phyloP scores from a whole-genome alignment of 2,113 vertebrate genomes.

The Trematocara marginatum region DNA sequence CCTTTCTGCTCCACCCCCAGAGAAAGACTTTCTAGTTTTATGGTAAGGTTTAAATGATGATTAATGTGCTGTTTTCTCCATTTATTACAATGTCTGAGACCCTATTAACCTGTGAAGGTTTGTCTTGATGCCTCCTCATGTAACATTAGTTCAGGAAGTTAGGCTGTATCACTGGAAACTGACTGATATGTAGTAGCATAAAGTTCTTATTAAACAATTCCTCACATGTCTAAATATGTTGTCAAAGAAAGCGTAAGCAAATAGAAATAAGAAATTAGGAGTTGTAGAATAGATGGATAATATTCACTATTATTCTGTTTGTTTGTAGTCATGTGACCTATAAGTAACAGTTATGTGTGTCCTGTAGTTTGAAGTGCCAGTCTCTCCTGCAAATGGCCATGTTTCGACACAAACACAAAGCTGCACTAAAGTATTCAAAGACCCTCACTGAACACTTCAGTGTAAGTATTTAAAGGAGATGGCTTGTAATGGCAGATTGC shows the following conservation, averaged over 20 bases:
- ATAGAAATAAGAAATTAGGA: not conserved
- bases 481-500: not conserved
- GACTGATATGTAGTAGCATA: not conserved
- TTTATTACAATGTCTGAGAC: not conserved
- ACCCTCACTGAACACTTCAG: slow-evolving; percentile 87
- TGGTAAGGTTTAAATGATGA: slow-evolving; percentile 69
- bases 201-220: not conserved
- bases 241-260: not conserved
- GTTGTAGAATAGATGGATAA: not conserved
- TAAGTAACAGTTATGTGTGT: not conserved
- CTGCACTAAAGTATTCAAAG: slow-evolving; percentile 85
- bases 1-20: slow-evolving; percentile 67
- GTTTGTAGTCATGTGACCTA: not conserved
- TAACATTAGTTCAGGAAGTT: not conserved
- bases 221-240: not conserved
- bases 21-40: slow-evolving; percentile 83
- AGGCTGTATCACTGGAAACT: not conserved
- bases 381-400: slow-evolving; percentile 90
- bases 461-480: slow-evolving; percentile 59
- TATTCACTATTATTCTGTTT: not conserved
- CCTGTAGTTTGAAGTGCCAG: slow-evolving; percentile 86
- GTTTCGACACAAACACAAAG: slow-evolving; percentile 88
- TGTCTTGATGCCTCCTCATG: not conserved
- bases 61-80: not conserved
- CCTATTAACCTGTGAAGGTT: not conserved